Evolutionary conservation across 2,888 invertebrate genomes (phyloP).

Genomic region (Terebella lapidaria): DNA sequence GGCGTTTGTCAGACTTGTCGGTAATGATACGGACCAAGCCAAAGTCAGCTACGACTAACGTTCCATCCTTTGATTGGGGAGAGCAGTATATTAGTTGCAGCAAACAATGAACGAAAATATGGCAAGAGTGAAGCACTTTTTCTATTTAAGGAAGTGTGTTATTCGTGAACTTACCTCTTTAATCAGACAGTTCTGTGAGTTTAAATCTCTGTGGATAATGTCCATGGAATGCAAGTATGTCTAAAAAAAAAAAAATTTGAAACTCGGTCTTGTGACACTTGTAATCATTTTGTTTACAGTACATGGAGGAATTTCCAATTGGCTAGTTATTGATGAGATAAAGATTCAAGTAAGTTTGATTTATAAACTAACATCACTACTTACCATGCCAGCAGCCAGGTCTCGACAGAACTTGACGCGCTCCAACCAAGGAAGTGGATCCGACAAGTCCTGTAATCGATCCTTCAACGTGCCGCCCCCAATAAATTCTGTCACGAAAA

Average conservation of each 20-base stretch:
- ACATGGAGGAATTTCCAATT: too few species aligned
- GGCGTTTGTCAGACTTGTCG: too few species aligned
- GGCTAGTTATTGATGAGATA: too few species aligned
- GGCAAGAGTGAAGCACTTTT: too few species aligned
- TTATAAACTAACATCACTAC: not conserved
- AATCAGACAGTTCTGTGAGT: slow-evolving; percentile 91
- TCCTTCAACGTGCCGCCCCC: slow-evolving; percentile 85
- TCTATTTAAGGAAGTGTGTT: too few species aligned
- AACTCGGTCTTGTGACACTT: too few species aligned
- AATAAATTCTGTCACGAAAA: slow-evolving; percentile 76
- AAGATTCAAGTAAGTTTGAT: not conserved
- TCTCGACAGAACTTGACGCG: slow-evolving; percentile 82
- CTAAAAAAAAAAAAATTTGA: slow-evolving; percentile 35
- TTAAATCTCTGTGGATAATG: slow-evolving; percentile 90
- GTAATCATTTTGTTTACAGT: too few species aligned
- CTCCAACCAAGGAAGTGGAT: slow-evolving; percentile 72
- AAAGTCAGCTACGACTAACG: slow-evolving; percentile 94
- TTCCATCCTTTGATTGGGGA: too few species aligned
- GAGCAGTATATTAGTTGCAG: too few species aligned
- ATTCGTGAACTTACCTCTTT: slow-evolving; percentile 66
- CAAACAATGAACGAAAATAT: too few species aligned
- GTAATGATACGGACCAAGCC: slow-evolving; percentile 71
- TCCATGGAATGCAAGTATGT: slow-evolving; percentile 85
- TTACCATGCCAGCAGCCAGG: slow-evolving; percentile 85
- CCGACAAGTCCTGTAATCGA: slow-evolving; percentile 69